Conservation (phyloP, 2,113 vertebrate genomes). For the Lophura nycthemera region DNA sequence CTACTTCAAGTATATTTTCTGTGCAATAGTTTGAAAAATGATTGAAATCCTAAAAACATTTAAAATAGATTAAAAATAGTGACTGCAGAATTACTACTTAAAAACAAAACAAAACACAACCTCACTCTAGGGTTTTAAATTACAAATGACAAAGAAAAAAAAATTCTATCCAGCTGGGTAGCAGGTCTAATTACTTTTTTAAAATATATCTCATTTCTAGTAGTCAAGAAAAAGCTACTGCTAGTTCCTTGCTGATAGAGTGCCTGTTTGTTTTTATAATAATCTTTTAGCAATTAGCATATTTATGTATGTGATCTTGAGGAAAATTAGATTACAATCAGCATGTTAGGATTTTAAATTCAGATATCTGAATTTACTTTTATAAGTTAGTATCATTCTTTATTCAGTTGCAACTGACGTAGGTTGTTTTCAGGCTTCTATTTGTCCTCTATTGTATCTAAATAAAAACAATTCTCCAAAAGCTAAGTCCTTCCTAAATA, state of each 20-base stretch:
- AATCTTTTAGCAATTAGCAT: conserved; percentile 24
- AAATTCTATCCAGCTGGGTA: conserved; percentile 29
- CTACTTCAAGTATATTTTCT: conserved; percentile 64
- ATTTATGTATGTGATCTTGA: conserved; percentile 20
- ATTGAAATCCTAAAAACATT: conserved; percentile 67
- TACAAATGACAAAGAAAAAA: conserved; percentile 28
- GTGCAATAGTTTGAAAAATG: conserved; percentile 69
- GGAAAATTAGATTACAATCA: conserved; percentile 45
- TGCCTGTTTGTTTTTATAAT: conserved; percentile 45
- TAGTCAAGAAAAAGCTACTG: conserved; percentile 3
- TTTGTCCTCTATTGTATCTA: background rate
- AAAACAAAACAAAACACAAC: background rate
- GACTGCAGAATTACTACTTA: conserved; percentile 65
- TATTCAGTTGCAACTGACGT: background rate
- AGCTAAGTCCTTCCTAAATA: background rate
- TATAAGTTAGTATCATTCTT: conserved; percentile 11
- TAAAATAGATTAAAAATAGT: conserved; percentile 71
- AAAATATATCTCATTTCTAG: conserved; percentile 39
- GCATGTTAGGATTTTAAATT: background rate
- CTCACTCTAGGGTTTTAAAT: conserved; percentile 53
- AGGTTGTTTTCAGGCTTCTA: background rate
- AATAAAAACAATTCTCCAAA: background rate
- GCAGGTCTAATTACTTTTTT: conserved; percentile 57
- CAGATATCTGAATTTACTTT: conserved; percentile 30
- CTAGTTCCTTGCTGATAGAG: background rate